These are phyloP conservation scores for Crax fasciolata DNA, from an alignment of 2,797 vertebrate genomes.

Conservation along the genomic window DNA sequence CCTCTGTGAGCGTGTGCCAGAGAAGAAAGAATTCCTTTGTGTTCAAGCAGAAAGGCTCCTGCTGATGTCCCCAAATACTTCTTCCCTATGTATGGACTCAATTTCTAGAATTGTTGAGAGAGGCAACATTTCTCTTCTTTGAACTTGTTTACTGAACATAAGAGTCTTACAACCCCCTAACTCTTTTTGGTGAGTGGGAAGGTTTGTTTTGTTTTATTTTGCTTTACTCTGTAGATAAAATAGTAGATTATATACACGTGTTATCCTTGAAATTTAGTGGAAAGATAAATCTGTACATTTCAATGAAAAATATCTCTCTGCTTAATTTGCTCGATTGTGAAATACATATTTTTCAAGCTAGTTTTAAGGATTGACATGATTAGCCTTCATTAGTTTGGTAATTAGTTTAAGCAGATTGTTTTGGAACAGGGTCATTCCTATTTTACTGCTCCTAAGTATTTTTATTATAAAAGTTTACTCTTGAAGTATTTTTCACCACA, in stretches of 20 bases:
- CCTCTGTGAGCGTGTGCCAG: not conserved
- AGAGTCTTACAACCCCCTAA: not conserved
- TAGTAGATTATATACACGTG: not conserved
- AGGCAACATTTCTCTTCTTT: not conserved
- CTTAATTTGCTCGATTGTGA: conserved; percentile 59
- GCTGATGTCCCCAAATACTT: not conserved
- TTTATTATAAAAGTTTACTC: not conserved
- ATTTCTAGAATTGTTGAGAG: not conserved
- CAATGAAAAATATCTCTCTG: not conserved
- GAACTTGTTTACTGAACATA: not conserved
- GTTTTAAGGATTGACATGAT: conserved; percentile 62
- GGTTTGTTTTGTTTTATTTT: not conserved
- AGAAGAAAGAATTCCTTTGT: not conserved
- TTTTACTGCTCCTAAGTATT: not conserved
- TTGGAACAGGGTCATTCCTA: conserved; percentile 15
- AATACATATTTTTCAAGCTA: conserved; percentile 40
- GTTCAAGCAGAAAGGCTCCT: not conserved
- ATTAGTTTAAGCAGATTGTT: conserved; percentile 67
- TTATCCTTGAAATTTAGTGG: not conserved
- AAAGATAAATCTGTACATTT: conserved; percentile 4
- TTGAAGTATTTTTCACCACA: not conserved
- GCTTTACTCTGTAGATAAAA: not conserved
- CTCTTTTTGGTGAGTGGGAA: not conserved
- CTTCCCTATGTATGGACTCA: not conserved
- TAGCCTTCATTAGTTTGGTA: conserved; percentile 54